Percentiles rank a stretch among this genome's conserved stretches.
Evolutionary conservation across 2,113 vertebrate species (phyloP).

Genomic region (Antennarius striatus): DNA sequence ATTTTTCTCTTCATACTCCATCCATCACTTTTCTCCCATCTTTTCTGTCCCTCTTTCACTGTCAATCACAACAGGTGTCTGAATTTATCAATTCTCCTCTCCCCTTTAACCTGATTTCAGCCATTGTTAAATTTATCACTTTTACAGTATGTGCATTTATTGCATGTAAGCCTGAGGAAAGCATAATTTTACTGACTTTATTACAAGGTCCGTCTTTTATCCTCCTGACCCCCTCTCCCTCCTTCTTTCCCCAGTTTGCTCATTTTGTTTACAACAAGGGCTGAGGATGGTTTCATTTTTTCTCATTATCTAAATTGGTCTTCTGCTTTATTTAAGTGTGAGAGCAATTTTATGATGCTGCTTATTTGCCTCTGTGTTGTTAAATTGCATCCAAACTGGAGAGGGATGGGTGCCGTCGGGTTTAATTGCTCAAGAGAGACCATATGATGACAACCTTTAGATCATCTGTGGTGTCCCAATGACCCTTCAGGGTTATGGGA

Average conservation of each 20-base stretch:
- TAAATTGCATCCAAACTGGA: neutral
- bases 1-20: neutral
- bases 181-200: neutral
- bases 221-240: constrained; percentile 1
- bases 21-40: neutral
- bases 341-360: constrained; percentile 63
- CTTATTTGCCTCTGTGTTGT: constrained; percentile 74
- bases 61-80: neutral
- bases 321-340: constrained; percentile 55
- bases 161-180: neutral
- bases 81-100: neutral
- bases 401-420: too few species aligned
- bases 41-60: neutral
- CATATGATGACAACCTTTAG: too few species aligned
- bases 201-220: neutral
- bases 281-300: constrained; percentile 25
- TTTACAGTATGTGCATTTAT: neutral
- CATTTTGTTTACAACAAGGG: neutral
- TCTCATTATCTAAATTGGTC: constrained; percentile 40
- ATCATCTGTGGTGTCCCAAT: too few species aligned
- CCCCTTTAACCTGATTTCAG: neutral
- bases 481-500: too few species aligned
- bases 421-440: too few species aligned
- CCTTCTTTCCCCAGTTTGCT: constrained; percentile 6
- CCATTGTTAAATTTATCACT: neutral